phyloP scores from a whole-genome alignment of 2,888 invertebrate species.

The Volucella bombylans region DNA sequence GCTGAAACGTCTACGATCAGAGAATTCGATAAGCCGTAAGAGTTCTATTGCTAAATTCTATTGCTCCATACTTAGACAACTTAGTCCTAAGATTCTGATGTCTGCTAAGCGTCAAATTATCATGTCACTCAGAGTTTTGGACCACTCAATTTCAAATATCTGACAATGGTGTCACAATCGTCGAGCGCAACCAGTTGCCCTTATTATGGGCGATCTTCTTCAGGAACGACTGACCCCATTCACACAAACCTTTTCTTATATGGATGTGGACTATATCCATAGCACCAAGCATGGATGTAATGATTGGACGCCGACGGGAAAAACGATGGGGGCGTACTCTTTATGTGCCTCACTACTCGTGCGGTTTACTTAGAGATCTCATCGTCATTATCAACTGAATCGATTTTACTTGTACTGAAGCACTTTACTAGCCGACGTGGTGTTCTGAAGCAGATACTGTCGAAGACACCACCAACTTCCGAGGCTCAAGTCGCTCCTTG shows the following conservation, averaged over 20 bases:
- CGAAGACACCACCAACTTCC: conserved; percentile 34
- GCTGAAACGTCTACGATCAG: background rate
- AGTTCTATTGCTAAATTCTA: background rate
- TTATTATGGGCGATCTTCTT: conserved; percentile 16
- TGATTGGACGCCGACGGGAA: too few species aligned
- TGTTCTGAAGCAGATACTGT: conserved; percentile 10
- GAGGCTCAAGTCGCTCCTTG: conserved; percentile 24
- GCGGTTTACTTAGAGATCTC: background rate
- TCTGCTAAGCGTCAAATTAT: conserved; percentile 44
- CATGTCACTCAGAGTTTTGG: conserved; percentile 39
- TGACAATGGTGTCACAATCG: conserved; percentile 45
- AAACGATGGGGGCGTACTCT: too few species aligned
- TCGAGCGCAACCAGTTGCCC: conserved; percentile 28
- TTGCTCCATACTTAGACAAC: background rate
- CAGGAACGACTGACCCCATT: background rate
- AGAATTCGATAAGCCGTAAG: background rate
- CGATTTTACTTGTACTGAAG: conserved; percentile 40
- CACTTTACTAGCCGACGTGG: conserved; percentile 47
- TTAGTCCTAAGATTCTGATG: background rate
- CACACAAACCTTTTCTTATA: too few species aligned
- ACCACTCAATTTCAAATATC: background rate
- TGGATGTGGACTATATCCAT: too few species aligned
- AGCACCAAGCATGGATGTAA: too few species aligned
- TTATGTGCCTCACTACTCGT: too few species aligned
- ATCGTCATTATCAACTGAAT: conserved; percentile 27